A percentile compares a stretch with the other conserved stretches of the same genome.
These are phyloP conservation scores for Lophius americanus DNA, from an alignment of 2,797 vertebrate genomes.

Conservation along the genomic window DNA sequence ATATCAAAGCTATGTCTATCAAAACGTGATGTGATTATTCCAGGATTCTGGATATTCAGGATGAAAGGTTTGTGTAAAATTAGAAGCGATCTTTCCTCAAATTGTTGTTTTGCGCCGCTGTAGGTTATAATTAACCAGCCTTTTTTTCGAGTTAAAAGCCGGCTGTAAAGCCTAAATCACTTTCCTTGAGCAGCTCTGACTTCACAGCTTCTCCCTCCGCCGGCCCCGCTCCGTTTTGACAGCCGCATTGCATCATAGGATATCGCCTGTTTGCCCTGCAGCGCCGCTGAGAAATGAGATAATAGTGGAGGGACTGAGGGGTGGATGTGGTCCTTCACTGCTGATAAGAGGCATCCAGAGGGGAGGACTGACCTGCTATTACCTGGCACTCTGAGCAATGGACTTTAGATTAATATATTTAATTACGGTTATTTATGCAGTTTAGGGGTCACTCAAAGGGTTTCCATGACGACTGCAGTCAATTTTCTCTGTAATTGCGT, in stretches of 20 bases:
- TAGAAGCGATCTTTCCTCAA: slow-evolving; percentile 34
- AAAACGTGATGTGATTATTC: slow-evolving; percentile 9
- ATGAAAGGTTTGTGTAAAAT: slow-evolving; percentile 28
- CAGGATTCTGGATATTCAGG: slow-evolving; percentile 10
- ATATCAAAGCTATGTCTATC: slow-evolving; percentile 28
- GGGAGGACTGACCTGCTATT: slow-evolving; percentile 5
- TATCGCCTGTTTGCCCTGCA: slow-evolving; percentile 35
- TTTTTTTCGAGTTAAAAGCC: slow-evolving; percentile 27
- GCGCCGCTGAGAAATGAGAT: slow-evolving; percentile 18
- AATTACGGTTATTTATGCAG: slow-evolving; percentile 11
- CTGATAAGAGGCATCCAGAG: too few relatives aligned
- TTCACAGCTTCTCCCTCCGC: slow-evolving; percentile 2
- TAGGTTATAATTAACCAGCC: slow-evolving; percentile 48
- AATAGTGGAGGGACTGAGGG: slow-evolving; percentile 14
- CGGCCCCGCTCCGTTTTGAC: slow-evolving; percentile 22
- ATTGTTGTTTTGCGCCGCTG: slow-evolving; percentile 39
- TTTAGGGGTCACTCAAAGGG: not conserved
- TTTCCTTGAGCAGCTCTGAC: slow-evolving; percentile 23
- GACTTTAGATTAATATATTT: slow-evolving; percentile 1
- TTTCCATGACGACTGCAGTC: slow-evolving; percentile 13
- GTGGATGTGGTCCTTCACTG: slow-evolving; percentile 5
- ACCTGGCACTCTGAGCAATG: not conserved
- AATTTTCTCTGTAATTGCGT: slow-evolving; percentile 1
- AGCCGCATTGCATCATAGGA: slow-evolving; percentile 50
- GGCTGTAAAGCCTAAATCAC: slow-evolving; percentile 39